phyloP scores from a whole-genome alignment of 2,113 vertebrate genomes.

The Chauna torquata region DNA sequence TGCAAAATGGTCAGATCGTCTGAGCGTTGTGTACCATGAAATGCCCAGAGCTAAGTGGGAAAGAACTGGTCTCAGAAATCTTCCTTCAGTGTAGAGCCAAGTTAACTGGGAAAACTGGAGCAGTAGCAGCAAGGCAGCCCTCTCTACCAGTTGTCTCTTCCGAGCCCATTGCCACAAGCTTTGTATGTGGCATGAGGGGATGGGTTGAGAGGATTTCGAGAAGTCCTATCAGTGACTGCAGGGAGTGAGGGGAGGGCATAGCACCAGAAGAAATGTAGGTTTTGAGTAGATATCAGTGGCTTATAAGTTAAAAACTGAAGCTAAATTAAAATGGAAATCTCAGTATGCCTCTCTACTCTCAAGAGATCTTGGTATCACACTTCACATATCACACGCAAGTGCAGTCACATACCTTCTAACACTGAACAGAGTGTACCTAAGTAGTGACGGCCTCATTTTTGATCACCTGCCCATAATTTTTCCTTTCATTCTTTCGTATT shows the following conservation, averaged over 20 bases:
- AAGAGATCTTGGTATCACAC: background rate
- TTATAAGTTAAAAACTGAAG: background rate
- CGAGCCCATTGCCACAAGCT: background rate
- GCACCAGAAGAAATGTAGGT: background rate
- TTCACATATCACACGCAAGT: accelerated
- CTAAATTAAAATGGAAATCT: background rate
- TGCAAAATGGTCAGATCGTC: background rate
- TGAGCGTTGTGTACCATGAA: background rate
- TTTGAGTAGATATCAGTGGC: background rate
- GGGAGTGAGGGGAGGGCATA: background rate
- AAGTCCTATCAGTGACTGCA: background rate
- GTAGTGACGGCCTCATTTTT: background rate
- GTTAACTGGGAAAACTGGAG: background rate
- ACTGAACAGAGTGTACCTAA: background rate
- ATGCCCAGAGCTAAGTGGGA: background rate
- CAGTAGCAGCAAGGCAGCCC: background rate
- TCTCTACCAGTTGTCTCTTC: background rate
- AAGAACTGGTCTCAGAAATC: background rate
- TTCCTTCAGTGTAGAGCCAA: background rate
- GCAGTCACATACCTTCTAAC: background rate
- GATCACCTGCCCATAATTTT: background rate
- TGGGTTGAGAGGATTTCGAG: background rate
- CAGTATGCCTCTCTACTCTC: background rate
- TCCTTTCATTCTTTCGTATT: background rate
- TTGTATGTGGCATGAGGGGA: background rate